Evolutionary conservation across 1,140 invertebrate genomes (phyloP).

Genomic region (Aphelinus atriplicis): DNA sequence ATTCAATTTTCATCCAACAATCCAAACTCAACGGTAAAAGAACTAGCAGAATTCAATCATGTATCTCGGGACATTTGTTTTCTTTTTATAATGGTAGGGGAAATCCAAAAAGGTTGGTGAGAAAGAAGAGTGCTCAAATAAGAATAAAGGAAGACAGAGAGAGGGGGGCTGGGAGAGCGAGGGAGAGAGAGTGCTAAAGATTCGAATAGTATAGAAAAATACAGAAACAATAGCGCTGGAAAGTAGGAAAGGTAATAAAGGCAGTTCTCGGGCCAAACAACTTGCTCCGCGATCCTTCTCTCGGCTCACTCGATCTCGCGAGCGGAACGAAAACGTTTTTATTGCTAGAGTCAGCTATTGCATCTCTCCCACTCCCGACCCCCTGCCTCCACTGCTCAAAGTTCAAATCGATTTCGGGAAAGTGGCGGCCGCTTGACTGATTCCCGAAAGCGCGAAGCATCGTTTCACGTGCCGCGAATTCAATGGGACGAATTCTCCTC

Average conservation of each 20-base stretch:
- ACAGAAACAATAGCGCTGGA: slow-evolving; percentile 18
- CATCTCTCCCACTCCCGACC: too few relatives aligned
- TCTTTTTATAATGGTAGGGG: neutral
- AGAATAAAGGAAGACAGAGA: slow-evolving; percentile 5
- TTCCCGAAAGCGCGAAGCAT: neutral
- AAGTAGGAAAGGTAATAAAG: slow-evolving; percentile 32
- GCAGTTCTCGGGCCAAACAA: slow-evolving; percentile 27
- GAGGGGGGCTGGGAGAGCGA: neutral
- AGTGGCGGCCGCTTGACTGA: neutral
- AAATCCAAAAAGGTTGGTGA: neutral
- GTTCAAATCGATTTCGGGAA: slow-evolving; percentile 26
- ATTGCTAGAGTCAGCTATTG: neutral
- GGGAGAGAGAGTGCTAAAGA: slow-evolving; percentile 15
- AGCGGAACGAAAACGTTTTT: slow-evolving; percentile 3
- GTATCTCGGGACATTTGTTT: too few relatives aligned
- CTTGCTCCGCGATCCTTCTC: slow-evolving; percentile 13
- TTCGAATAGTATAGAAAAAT: slow-evolving; percentile 5
- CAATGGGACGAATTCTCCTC: neutral
- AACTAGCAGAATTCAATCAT: too few relatives aligned
- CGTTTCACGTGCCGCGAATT: neutral
- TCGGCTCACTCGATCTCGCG: neutral
- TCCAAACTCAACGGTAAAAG: too few relatives aligned
- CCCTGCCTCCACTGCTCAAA: neutral
- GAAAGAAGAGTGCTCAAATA: neutral
- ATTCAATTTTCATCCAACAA: too few relatives aligned